phyloP scores from a whole-genome alignment of 2,797 vertebrate species.

The Staurois parvus region DNA sequence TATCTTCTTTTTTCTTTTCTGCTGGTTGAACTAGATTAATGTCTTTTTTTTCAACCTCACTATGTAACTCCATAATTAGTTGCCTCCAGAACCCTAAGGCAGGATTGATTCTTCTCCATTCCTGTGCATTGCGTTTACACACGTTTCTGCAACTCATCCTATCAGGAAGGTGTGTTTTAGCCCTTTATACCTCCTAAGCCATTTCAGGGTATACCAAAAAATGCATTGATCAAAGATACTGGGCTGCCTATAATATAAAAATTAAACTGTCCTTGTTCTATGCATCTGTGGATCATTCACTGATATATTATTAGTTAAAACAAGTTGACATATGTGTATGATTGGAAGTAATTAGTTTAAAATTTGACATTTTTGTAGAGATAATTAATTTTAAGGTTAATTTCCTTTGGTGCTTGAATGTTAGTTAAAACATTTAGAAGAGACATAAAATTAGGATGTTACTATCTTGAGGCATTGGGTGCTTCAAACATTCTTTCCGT shows the following conservation, averaged over 20 bases:
- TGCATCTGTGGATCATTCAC: neutral
- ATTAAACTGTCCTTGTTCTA: neutral
- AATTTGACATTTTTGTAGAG: constrained; percentile 83
- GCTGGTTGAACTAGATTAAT: too few relatives aligned
- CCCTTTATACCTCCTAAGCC: neutral
- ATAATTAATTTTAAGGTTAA: constrained; percentile 85
- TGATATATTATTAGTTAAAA: constrained; percentile 19
- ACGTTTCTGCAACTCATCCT: too few relatives aligned
- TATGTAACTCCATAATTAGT: too few relatives aligned
- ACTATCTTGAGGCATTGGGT: constrained; percentile 74
- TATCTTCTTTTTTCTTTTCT: too few relatives aligned
- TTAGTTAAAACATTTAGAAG: constrained; percentile 84
- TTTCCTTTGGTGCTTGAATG: constrained; percentile 82
- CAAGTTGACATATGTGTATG: constrained; percentile 60
- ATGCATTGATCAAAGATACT: neutral
- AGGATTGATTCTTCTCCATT: too few relatives aligned
- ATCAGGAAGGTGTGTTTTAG: too few relatives aligned
- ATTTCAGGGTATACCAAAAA: neutral
- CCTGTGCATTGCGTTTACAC: too few relatives aligned
- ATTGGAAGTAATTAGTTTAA: constrained; percentile 81
- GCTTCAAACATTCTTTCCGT: constrained; percentile 76
- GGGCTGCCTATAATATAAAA: neutral
- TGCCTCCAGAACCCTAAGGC: too few relatives aligned
- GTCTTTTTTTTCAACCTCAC: too few relatives aligned
- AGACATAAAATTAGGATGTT: constrained; percentile 80